Conservation (phyloP, 2,797 vertebrate genomes). For the Crypturellus tataupa region DNA sequence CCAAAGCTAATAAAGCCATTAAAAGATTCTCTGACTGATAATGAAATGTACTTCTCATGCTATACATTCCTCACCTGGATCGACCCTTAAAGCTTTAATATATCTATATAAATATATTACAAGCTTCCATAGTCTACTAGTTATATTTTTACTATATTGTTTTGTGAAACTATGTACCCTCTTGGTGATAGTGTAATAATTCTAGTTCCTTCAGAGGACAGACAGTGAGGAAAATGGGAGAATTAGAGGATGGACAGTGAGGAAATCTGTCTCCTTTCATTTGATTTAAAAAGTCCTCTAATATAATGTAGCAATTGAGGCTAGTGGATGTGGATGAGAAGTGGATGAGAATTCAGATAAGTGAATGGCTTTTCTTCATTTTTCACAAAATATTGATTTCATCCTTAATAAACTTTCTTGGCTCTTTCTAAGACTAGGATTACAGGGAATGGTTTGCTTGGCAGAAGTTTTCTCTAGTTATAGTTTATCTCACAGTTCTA, state of each 20-base stretch:
- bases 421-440: not conserved
- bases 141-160: not conserved
- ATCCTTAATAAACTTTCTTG: not conserved
- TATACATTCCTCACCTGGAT: not conserved
- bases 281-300: not conserved
- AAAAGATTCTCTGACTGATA: not conserved
- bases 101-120: not conserved
- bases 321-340: not conserved
- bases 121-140: not conserved
- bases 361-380: not conserved
- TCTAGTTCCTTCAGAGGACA: not conserved
- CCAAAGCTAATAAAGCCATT: not conserved
- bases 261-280: not conserved
- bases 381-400: not conserved
- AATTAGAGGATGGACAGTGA: not conserved
- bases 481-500: conserved; percentile 3
- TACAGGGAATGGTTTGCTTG: conserved; percentile 22
- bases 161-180: not conserved
- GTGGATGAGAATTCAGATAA: not conserved
- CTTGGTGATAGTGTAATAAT: not conserved
- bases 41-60: not conserved
- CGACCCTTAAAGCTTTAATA: not conserved
- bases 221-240: not conserved
- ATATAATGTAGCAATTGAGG: not conserved
- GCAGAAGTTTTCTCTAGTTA: not conserved